phyloP scores from a whole-genome alignment of 2,888 invertebrate genomes.

The Archaeoteleia sp. region DNA sequence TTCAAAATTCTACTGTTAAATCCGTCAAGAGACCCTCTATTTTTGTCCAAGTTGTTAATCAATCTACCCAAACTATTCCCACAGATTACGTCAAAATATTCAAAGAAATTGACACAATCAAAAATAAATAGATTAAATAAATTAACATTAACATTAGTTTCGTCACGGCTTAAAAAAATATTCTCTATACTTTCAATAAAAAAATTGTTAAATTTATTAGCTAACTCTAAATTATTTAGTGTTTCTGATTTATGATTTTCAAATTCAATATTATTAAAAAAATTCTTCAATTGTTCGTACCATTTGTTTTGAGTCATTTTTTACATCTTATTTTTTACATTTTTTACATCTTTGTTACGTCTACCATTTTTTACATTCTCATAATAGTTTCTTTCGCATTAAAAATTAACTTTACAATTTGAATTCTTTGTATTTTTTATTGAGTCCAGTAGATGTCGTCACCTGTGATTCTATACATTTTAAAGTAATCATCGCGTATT shows the following conservation, averaged over 20 bases:
- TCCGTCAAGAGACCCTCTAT: conserved; percentile 8
- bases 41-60: conserved; percentile 2
- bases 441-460: background rate
- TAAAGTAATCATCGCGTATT: too few relatives aligned
- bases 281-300: too few relatives aligned
- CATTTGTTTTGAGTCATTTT: background rate
- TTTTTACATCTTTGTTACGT: conserved; percentile 4
- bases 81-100: conserved; percentile 8
- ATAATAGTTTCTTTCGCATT: conserved; percentile 10
- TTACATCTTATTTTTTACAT: conserved; percentile 3
- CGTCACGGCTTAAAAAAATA: conserved; percentile 5
- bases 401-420: background rate
- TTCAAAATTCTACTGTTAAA: conserved; percentile 10
- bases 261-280: conserved; percentile 9
- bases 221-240: conserved; percentile 11
- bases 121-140: conserved; percentile 22
- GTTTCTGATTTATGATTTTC: background rate
- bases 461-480: too few relatives aligned
- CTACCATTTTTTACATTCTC: background rate
- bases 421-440: conserved; percentile 13
- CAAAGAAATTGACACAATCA: conserved; percentile 11
- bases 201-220: conserved; percentile 20
- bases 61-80: background rate
- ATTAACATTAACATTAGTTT: too few relatives aligned
- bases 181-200: conserved; percentile 12